phyloP scores from a whole-genome alignment of 2,797 vertebrate genomes.

The Chloroceryle amazona region DNA sequence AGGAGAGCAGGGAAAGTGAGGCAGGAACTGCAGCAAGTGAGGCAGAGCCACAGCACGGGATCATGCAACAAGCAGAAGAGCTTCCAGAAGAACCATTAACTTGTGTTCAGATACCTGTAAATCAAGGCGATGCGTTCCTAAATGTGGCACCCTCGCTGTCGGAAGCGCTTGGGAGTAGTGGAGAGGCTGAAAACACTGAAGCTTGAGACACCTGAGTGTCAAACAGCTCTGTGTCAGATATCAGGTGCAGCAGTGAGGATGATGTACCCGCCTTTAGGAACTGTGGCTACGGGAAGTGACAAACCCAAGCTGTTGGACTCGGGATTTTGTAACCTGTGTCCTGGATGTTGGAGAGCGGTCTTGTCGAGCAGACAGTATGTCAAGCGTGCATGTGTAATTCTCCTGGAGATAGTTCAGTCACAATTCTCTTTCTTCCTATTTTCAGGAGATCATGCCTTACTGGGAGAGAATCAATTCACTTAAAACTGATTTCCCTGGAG shows the following conservation, averaged over 20 bases:
- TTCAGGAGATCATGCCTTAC: neutral
- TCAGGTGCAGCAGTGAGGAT: neutral
- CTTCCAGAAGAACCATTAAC: neutral
- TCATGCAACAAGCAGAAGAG: fast-evolving
- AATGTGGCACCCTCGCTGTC: fast-evolving
- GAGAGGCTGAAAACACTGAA: neutral
- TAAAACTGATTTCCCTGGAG: neutral
- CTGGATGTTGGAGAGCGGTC: neutral
- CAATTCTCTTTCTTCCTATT: neutral
- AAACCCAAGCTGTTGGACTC: neutral
- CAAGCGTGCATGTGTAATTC: neutral
- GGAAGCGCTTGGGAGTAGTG: neutral
- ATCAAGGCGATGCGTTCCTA: neutral
- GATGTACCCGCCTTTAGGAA: neutral
- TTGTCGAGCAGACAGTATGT: neutral
- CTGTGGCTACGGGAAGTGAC: neutral
- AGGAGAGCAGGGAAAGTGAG: neutral
- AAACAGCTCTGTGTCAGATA: no score
- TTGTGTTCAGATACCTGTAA: neutral
- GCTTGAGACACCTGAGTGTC: neutral
- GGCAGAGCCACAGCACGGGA: neutral
- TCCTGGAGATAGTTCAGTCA: neutral
- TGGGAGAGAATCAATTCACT: neutral
- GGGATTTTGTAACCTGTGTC: neutral
- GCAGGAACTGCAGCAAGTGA: neutral